Base-by-base conservation (phyloP, 2,888 invertebrate genomes). In the Tupiocoris notatus region DNA sequence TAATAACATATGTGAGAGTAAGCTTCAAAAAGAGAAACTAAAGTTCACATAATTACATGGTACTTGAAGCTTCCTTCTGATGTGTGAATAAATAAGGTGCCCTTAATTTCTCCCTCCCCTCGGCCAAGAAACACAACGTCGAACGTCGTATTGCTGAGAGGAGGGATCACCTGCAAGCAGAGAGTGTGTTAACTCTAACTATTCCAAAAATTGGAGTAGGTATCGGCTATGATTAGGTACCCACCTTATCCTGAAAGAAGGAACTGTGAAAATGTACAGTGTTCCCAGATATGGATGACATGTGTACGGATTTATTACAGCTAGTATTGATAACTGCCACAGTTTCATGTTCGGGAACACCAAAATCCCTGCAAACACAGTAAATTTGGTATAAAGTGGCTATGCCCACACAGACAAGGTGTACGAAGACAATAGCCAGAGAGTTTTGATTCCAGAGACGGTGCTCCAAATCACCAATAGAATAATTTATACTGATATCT, bases 231-330 rank as follows among this genome's bases (percentile, higher is more conserved):
- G 83, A 86, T 12, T 12, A 39, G 39, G 12, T 62, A 66, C 84
- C 85, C 84, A 96, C 96, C 90, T 96, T 96, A 83, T 95, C 91
- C 83, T 95, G 92, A 85, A 97, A 97, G 88, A 98, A 97, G 80
- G 97, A 96, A 83, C 96, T 96, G 85, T 98, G 96, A 87, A 98
- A 98, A 86, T 96, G 94, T 54, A 93, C 91, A 81, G 95, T 95
- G 85, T 91, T 94, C 82, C 96, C 96, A 80, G 96, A 95, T 83
- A 98, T 95, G 80, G 96, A 96, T 83, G 94, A 91, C 84, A 98
- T 89, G 84, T 95, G 94, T 83, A 98, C 89, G 83, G 92, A 95
- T 83, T 90, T 90, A 86, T 95, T 94, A 81, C 87, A 86, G 86
- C 93, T 93, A 82, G 89, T 89, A 88, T 98, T 98, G 85, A 92